A percentile compares a stretch with the other conserved stretches of the same genome.
Conservation (phyloP, 2,113 vertebrate species). For the Ellobius talpinus region DNA sequence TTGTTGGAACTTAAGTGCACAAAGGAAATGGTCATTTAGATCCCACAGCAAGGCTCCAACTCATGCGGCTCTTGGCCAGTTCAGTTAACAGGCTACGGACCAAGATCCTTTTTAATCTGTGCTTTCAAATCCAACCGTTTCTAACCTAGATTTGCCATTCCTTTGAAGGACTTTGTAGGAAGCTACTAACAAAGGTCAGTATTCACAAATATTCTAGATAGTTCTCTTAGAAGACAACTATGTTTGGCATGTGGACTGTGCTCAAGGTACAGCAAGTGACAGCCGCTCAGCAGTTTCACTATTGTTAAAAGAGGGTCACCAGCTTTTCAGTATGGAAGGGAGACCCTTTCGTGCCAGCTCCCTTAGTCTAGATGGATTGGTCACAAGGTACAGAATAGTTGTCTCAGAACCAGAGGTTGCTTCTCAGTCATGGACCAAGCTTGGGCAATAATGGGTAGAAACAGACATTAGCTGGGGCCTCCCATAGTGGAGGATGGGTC, state of each 20-base stretch:
- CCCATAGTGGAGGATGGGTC: not conserved
- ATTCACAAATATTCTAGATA: not conserved
- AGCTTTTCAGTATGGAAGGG: not conserved
- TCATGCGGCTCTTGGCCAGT: not conserved
- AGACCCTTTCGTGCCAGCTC: not conserved
- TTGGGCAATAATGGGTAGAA: not conserved
- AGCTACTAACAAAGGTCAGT: not conserved
- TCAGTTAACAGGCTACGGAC: not conserved
- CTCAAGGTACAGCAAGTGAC: not conserved
- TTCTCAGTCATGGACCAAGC: not conserved
- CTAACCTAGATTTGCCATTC: slow-evolving; percentile 29
- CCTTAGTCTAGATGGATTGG: not conserved
- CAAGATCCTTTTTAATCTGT: slow-evolving; percentile 36
- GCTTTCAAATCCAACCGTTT: slow-evolving; percentile 1
- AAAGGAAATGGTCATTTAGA: slow-evolving; percentile 44
- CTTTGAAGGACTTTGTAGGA: slow-evolving; percentile 42
- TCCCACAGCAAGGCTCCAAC: not conserved
- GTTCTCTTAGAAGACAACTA: slow-evolving; percentile 1
- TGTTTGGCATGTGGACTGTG: not conserved
- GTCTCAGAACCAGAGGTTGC: not conserved
- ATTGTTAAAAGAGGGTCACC: not conserved
- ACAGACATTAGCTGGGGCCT: not conserved
- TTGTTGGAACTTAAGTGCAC: not conserved
- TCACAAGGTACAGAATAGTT: not conserved
- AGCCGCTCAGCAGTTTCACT: not conserved